Percentiles rank a stretch among this genome's conserved stretches.
Conservation (phyloP, 2,888 invertebrate genomes). For the Drosophila melanosoma region DNA sequence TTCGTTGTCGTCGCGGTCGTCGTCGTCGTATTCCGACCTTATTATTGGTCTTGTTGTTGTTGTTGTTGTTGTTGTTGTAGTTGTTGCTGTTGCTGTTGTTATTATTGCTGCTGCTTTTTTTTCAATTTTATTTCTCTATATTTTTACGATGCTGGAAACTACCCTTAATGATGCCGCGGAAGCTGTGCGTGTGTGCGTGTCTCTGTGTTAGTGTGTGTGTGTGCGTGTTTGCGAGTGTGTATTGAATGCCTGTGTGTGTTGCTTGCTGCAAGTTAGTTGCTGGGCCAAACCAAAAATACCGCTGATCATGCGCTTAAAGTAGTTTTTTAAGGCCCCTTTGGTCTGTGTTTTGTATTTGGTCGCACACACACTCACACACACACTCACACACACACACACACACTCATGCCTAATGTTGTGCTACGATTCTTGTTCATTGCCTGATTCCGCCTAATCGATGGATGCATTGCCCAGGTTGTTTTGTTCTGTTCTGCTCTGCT, state of each 20-base stretch:
- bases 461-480: slow-evolving; percentile 43
- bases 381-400: slow-evolving; percentile 9
- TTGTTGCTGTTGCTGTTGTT: slow-evolving; percentile 26
- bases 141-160: slow-evolving; percentile 82
- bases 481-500: slow-evolving; percentile 2
- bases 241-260: slow-evolving; percentile 4
- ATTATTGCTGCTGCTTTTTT: slow-evolving; percentile 54
- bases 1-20: slow-evolving; percentile 8
- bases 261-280: slow-evolving; percentile 45
- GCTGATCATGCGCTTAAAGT: slow-evolving; percentile 70
- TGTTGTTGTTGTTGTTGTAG: slow-evolving; percentile 19
- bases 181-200: slow-evolving; percentile 34
- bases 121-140: slow-evolving; percentile 82
- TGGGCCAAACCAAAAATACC: slow-evolving; percentile 58
- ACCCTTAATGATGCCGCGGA: slow-evolving; percentile 81
- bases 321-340: slow-evolving; percentile 51
- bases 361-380: slow-evolving; percentile 6
- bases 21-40: slow-evolving; percentile 61
- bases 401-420: slow-evolving; percentile 52
- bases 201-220: slow-evolving; percentile 16
- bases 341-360: slow-evolving; percentile 8
- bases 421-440: slow-evolving; percentile 56
- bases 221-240: slow-evolving; percentile 16
- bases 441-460: slow-evolving; percentile 48
- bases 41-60: slow-evolving; percentile 41